These are phyloP conservation scores for Sarcoramphus papa DNA, from an alignment of 2,797 vertebrate species.

Conservation along the genomic window DNA sequence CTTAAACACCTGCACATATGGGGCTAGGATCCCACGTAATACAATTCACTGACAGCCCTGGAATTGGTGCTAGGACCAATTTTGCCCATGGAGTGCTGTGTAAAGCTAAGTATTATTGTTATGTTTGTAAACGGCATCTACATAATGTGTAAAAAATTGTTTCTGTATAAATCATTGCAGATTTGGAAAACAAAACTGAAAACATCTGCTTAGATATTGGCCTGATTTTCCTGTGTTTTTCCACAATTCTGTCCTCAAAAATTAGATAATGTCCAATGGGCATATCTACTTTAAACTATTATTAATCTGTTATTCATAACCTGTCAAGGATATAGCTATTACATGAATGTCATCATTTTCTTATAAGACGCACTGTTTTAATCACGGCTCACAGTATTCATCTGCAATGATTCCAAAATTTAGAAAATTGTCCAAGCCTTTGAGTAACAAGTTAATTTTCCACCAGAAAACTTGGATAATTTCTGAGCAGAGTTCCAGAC, in stretches of 20 bases:
- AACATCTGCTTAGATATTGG: background rate
- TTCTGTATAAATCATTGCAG: background rate
- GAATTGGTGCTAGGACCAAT: background rate
- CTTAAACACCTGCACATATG: background rate
- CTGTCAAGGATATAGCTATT: background rate
- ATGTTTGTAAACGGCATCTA: background rate
- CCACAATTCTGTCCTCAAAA: background rate
- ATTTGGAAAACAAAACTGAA: background rate
- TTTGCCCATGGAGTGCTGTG: background rate
- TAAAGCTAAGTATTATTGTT: background rate
- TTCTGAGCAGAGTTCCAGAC: background rate
- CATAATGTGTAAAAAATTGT: background rate
- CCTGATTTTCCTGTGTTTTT: background rate
- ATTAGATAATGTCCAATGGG: background rate
- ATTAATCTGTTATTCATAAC: background rate
- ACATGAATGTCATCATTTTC: background rate
- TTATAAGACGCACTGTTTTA: background rate
- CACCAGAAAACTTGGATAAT: background rate
- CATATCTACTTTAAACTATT: background rate
- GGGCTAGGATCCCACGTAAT: background rate
- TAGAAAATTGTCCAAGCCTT: background rate
- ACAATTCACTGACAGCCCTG: background rate
- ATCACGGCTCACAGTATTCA: background rate
- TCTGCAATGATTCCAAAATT: background rate
- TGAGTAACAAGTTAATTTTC: background rate